Base-by-base conservation (phyloP, 2,888 invertebrate species). In the Orthonychiurus folsomi region DNA sequence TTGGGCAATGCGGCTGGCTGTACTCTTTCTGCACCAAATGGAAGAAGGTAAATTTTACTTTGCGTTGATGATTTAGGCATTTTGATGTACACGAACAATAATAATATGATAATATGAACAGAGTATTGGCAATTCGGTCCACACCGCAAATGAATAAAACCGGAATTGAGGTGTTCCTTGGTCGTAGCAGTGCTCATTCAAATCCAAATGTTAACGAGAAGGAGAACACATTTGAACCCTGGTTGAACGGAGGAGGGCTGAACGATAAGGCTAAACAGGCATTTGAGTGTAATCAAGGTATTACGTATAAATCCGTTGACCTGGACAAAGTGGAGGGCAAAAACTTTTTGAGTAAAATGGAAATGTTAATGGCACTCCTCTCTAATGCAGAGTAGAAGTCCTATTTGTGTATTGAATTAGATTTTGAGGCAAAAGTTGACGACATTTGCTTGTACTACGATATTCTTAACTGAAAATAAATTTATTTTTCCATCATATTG, bases 271-370 rank as follows among this genome's bases (percentile, higher is more conserved):
- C 5, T 20, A 21, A 3, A 58, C 50, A 56, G 27, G 3, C 56
- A 59, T 20, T 23, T 57, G 47, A 54, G 2, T 23, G 54, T 56
- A 5, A 25, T 15, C 23, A 53, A 47, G 75, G 77, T 63, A 76
- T 77, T 63, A 63, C 60, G n/a, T 73, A 69, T 53, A 70, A 66
- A 59, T 50, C 69, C 9, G 88, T 90, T 21, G 84, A 89, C 73
- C 84, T 94, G 77, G 93, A 94, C 69, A 92, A 91, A 78, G 89
- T 96, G 85, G 94, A 95, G 77, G 95, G 96, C 59, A 89, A 90
- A 75, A 95, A 94, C 79, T 94, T 96, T 77, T 81, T 94, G 3
- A 93, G 93, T 75, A 95, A 95, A 81, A 91, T 95, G 87, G 95
- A 96, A 80, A 82, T 93, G 73, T 82, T 95, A 3, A 93, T 95